Base-by-base conservation (phyloP, 2,888 invertebrate species). In the Beris morrisii region DNA sequence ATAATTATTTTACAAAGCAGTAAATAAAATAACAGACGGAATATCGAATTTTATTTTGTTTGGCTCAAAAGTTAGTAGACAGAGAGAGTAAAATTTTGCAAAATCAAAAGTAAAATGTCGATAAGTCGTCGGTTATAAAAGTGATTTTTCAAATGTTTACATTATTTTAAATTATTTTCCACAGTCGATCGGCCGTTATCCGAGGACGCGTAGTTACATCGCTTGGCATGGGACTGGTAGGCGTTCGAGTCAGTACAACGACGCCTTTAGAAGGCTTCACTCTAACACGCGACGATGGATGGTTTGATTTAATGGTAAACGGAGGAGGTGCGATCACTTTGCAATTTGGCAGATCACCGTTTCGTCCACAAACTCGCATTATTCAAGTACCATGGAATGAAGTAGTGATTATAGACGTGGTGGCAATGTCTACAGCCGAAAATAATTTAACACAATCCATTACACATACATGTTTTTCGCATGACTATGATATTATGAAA, bases 231-330 rank as follows among this genome's bases (percentile, higher is more conserved):
- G 96, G 97, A 44, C 83, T 99, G 73, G 93, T 96, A 79, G 98
- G 98, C 43, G 97, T 97, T 7, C 86, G 97, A 71, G 97, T 99
- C 4, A 93, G 93, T 70, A 96, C 97, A 52, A 92, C 92, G 66
- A 93, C 93, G 4, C 91, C 95, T n/a, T 84, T 94, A 56, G 97
- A 96, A 84, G 98, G 98, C 12, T 97, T 96, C 82, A 98, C 98
- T 0, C 81, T 95, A 67, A 95, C 95, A 4, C 84, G 94, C 68
- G 93, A 93, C 72, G 94, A 94, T 74, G 95, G 95, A 58, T 94
- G 93, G 93, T 99, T 99, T 83, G 99, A 99, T 82, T 86, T 99
- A 59, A 86, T 99, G 76, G 97, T 99, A 13, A 99, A 99, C 81
- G 99, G 99, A n/a, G 99, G 98, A 1, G 97, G 97, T 0, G 95